phyloP scores from a whole-genome alignment of 2,888 invertebrate species.

The Invenusta paracnida region DNA sequence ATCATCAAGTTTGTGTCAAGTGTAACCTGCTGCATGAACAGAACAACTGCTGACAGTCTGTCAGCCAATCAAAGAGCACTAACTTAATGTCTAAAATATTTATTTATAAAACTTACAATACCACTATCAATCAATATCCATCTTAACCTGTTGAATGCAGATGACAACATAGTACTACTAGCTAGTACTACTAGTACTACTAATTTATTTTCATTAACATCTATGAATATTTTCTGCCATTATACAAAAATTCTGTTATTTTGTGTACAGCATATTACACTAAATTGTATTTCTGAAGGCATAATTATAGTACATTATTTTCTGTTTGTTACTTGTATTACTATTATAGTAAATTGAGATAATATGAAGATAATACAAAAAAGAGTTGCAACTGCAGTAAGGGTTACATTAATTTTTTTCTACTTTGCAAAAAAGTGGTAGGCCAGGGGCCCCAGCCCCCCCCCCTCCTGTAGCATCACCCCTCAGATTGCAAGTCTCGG shows the following conservation, averaged over 20 bases:
- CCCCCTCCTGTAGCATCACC: slow-evolving; percentile 5
- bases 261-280: slow-evolving; percentile 26
- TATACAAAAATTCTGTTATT: not conserved
- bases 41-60: too few species aligned
- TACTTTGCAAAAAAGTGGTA: slow-evolving; percentile 10
- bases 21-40: too few species aligned
- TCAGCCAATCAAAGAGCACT: too few species aligned
- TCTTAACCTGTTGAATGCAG: not conserved
- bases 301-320: slow-evolving; percentile 22
- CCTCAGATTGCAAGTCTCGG: too few species aligned
- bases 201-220: not conserved
- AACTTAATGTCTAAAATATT: too few species aligned
- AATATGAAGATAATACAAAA: slow-evolving; percentile 23
- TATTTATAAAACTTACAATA: too few species aligned
- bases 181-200: too few species aligned
- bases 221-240: not conserved
- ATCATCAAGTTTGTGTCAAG: too few species aligned
- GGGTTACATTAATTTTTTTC: slow-evolving; percentile 24
- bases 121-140: not conserved
- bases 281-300: slow-evolving; percentile 21
- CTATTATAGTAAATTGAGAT: slow-evolving; percentile 18
- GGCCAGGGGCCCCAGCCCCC: too few species aligned
- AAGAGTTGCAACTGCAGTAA: slow-evolving; percentile 22
- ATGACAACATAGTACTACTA: too few species aligned
- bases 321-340: slow-evolving; percentile 7